Base-by-base conservation (phyloP, 2,113 vertebrate species). In the Etheostoma cragini region DNA sequence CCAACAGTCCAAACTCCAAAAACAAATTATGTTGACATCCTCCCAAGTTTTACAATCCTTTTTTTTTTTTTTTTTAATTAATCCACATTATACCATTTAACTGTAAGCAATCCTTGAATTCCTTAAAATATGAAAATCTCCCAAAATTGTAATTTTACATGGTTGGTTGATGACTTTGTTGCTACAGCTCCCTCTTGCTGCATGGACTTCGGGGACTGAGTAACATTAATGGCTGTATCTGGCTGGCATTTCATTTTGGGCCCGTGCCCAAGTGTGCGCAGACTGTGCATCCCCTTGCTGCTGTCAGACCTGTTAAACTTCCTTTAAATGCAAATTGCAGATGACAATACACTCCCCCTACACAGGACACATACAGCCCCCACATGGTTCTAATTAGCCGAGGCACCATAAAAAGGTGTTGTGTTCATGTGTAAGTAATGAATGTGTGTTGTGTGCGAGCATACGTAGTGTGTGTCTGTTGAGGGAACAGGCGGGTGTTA, bases 321-420 rank as follows among this genome's bases (percentile, higher is more conserved):
- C 79, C 57, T 90, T 84, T 80, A 88, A 89, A 84, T 64, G 50
- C 88, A 85, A 90, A 85, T 73, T 74, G 84, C 75, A 79, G 81
- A 91, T 91, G 88, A 94, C 88, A 88, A 88, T 89, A 69, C 82
- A 66, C 87, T 68, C 85, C 83, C 69, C 72, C 62, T 42, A 69
- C 63, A 45, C 58, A 22, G 76, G 77, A 86, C 83, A 79, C 72
- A 73, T 56, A 45, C 35, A 62, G 75, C 57, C 52, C 79, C 72
- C 91, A 89, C 87, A 78, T 94, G 93, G 81, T 80, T 92, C 77
- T 26, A 72, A 87, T 93, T 88, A 92, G 60, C 56, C 38, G 1
- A 54, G 84, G 88, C 81, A 82, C 49, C 66, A 38, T 53, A 82
- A 79, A 26, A 38, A 90, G 61, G 86, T 89, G 89, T 80, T 88